phyloP scores from a whole-genome alignment of 1,140 invertebrate species.

The Macrobrachium nipponense region DNA sequence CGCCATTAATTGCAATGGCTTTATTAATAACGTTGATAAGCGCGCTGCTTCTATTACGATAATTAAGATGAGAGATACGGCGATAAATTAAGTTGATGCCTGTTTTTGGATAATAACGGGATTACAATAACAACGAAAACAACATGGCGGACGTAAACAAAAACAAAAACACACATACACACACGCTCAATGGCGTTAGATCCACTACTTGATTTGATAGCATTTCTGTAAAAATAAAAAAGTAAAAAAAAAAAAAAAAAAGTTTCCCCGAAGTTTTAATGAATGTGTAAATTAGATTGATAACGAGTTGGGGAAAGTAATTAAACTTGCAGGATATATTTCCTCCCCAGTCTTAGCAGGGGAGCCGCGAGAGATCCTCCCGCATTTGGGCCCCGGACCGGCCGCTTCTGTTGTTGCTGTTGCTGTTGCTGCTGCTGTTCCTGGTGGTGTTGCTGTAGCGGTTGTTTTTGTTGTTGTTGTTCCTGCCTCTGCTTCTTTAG shows the following conservation, averaged over 20 bases:
- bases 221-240: constrained; percentile 23
- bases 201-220: constrained; percentile 52
- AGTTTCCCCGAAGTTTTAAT: constrained; percentile 63
- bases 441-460: neutral
- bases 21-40: too few relatives aligned
- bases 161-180: neutral
- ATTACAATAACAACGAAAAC: constrained; percentile 19
- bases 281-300: constrained; percentile 65
- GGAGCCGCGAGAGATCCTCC: constrained; percentile 18
- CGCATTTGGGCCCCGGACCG: neutral
- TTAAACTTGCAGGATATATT: constrained; percentile 65
- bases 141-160: constrained; percentile 3
- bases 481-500: neutral
- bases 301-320: constrained; percentile 65
- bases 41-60: too few relatives aligned
- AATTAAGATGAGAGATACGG: constrained; percentile 1
- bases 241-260: neutral
- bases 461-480: neutral
- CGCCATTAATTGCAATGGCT: too few relatives aligned
- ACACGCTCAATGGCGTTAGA: constrained; percentile 4
- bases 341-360: constrained; percentile 54
- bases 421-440: neutral
- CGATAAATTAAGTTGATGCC: constrained; percentile 12
- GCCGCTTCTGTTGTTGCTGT: neutral
- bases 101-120: too few relatives aligned